A percentile compares a stretch with the other conserved stretches of the same genome.
These are phyloP conservation scores for Incurvaria masculella DNA, from an alignment of 2,888 invertebrate genomes.

Conservation along the genomic window DNA sequence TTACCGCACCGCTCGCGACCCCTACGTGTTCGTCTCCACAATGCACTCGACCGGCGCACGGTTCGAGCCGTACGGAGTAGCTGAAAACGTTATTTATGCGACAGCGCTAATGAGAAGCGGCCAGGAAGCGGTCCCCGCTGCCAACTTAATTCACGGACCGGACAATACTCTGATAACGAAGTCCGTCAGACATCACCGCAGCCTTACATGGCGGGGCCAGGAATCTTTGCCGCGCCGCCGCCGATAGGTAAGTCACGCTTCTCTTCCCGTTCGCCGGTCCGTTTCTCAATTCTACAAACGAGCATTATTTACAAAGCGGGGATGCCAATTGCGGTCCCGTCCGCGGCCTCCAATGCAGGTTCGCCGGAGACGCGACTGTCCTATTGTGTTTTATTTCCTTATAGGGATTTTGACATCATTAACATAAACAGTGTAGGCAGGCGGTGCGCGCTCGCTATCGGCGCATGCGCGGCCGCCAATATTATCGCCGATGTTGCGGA, in stretches of 20 bases:
- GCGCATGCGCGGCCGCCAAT: conserved; percentile 15
- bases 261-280: conserved; percentile 40
- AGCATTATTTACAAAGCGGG: conserved; percentile 51
- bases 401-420: conserved; percentile 49
- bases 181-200: conserved; percentile 36
- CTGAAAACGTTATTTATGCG: not conserved
- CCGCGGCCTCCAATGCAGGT: conserved; percentile 42
- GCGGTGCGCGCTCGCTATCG: conserved; percentile 32
- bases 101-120: not conserved
- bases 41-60: not conserved
- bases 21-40: not conserved
- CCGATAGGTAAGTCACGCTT: conserved; percentile 43
- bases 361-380: conserved; percentile 40
- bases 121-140: not conserved
- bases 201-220: conserved; percentile 30
- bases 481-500: not conserved
- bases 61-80: not conserved
- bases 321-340: conserved; percentile 41
- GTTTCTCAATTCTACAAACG: conserved; percentile 46
- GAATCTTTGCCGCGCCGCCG: conserved; percentile 32
- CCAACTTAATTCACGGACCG: conserved; percentile 28
- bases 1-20: conserved; percentile 11
- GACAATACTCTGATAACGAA: conserved; percentile 26
- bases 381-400: conserved; percentile 52
- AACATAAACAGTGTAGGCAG: conserved; percentile 47